Evolutionary conservation across 1,140 invertebrate species (phyloP).

Genomic region (Zaprionus africanus): DNA sequence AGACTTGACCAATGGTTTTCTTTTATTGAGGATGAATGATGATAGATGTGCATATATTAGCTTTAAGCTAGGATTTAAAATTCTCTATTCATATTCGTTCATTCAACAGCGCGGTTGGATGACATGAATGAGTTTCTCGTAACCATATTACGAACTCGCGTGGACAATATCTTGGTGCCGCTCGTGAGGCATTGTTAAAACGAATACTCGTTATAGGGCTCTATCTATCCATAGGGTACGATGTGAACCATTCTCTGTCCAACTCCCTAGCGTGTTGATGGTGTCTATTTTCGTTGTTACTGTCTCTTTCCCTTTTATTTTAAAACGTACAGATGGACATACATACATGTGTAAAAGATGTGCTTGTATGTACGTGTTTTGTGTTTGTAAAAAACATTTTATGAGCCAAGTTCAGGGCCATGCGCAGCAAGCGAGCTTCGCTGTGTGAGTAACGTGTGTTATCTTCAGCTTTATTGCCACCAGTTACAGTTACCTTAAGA

Average conservation of each 20-base stretch:
- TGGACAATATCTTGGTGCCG: background rate
- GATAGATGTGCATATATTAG: slow-evolving; percentile 27
- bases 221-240: background rate
- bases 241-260: slow-evolving; percentile 2
- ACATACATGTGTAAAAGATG: slow-evolving; percentile 5
- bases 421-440: background rate
- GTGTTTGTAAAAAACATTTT: slow-evolving; percentile 5
- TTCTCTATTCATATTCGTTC: slow-evolving; percentile 8
- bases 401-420: slow-evolving; percentile 50
- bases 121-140: slow-evolving; percentile 24
- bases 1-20: slow-evolving; percentile 14
- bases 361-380: background rate
- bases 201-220: background rate
- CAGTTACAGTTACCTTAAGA: background rate
- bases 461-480: slow-evolving; percentile 6
- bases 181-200: background rate
- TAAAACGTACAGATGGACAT: background rate
- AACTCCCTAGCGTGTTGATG: too few relatives aligned
- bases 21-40: slow-evolving; percentile 22
- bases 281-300: background rate
- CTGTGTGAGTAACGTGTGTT: background rate
- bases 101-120: background rate
- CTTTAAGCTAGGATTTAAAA: background rate
- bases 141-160: slow-evolving; percentile 19
- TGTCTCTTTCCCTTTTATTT: background rate